These are phyloP conservation scores for Empis stercorea DNA, from an alignment of 2,888 invertebrate genomes.

Conservation along the genomic window DNA sequence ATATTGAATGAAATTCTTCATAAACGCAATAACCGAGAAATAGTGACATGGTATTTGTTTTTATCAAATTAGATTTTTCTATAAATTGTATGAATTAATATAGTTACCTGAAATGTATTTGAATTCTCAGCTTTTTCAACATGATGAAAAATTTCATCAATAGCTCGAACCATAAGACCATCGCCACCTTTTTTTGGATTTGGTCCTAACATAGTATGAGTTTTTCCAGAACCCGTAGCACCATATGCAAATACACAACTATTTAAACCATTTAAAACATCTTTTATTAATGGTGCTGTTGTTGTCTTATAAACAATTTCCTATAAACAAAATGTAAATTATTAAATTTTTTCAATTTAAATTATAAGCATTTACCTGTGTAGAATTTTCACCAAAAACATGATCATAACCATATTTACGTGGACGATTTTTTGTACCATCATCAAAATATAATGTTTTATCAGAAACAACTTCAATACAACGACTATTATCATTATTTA, in stretches of 20 bases:
- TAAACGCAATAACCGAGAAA: too few species aligned
- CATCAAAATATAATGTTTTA: conserved; percentile 34
- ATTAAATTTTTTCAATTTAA: neutral
- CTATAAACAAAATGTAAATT: conserved; percentile 12
- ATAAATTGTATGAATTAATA: too few species aligned
- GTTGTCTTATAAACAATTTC: conserved; percentile 79
- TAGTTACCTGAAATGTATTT: conserved; percentile 24
- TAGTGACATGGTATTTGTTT: too few species aligned
- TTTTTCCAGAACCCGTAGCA: conserved; percentile 37
- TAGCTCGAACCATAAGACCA: conserved; percentile 36
- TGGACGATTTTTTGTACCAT: conserved; percentile 49
- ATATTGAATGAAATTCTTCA: too few species aligned
- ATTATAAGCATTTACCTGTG: conserved; percentile 57
- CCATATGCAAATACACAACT: conserved; percentile 86
- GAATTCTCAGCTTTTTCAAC: conserved; percentile 29
- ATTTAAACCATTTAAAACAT: conserved; percentile 79
- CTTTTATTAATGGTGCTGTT: conserved; percentile 71
- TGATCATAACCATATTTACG: conserved; percentile 82
- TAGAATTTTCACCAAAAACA: conserved; percentile 75
- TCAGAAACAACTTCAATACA: conserved; percentile 35
- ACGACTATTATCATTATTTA: conserved; percentile 41
- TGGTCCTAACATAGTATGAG: conserved; percentile 37
- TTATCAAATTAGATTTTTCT: too few species aligned
- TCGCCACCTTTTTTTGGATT: conserved; percentile 31
- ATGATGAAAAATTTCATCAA: conserved; percentile 34